Evolutionary conservation across 2,888 invertebrate species (phyloP).

Genomic region (Carterocephalus palaemon): DNA sequence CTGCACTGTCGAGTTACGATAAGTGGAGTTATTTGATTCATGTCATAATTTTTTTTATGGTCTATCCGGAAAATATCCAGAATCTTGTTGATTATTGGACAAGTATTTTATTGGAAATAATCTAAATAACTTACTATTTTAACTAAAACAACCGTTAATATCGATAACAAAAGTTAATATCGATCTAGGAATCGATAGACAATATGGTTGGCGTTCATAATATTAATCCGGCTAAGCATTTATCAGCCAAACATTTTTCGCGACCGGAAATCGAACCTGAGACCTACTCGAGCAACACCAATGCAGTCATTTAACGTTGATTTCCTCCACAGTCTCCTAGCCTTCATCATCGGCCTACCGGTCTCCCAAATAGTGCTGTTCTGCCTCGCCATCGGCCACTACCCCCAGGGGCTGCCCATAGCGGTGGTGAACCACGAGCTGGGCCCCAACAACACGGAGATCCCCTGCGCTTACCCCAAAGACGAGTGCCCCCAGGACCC

Average conservation of each 20-base stretch:
- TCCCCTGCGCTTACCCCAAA: constrained; percentile 67
- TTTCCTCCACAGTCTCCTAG: constrained; percentile 81
- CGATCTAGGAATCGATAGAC: background rate
- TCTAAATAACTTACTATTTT: too few relatives aligned
- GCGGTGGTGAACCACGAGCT: constrained; percentile 91
- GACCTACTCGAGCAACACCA: too few relatives aligned
- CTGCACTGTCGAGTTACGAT: constrained; percentile 4
- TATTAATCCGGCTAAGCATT: too few relatives aligned
- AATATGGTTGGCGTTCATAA: too few relatives aligned
- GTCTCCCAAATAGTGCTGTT: constrained; percentile 92
- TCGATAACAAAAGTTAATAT: too few relatives aligned
- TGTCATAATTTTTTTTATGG: too few relatives aligned
- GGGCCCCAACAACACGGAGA: constrained; percentile 60
- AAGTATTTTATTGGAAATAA: too few relatives aligned
- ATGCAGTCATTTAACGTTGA: background rate
- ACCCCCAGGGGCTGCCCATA: constrained; percentile 86
- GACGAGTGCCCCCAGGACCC: constrained; percentile 74
- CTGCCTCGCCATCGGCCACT: constrained; percentile 93
- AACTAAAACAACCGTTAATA: too few relatives aligned
- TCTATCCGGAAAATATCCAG: too few relatives aligned
- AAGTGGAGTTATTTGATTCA: constrained; percentile 9
- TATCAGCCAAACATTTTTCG: too few relatives aligned
- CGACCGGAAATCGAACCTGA: too few relatives aligned
- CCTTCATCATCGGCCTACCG: constrained; percentile 92
- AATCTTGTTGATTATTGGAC: too few relatives aligned